phyloP scores from a whole-genome alignment of 2,888 invertebrate genomes.

The Cosmopolites sordidus region DNA sequence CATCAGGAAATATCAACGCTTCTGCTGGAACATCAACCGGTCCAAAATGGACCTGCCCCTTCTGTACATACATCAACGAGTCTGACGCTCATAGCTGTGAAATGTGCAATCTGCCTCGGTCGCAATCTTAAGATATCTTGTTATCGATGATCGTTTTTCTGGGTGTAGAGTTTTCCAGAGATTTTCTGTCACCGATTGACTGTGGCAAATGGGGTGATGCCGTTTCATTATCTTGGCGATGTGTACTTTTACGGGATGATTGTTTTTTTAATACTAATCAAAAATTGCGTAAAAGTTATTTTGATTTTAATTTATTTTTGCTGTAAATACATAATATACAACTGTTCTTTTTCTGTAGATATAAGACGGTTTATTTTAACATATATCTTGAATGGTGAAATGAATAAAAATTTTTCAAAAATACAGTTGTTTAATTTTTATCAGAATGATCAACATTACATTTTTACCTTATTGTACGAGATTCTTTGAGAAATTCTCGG shows the following conservation, averaged over 20 bases:
- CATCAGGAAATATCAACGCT: conserved; percentile 42
- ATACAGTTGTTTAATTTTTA: no score
- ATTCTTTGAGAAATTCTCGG: no score
- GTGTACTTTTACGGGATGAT: neutral
- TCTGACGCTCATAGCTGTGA: conserved; percentile 74
- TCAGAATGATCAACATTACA: no score
- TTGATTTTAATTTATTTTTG: conserved; percentile 13
- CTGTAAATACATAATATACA: conserved; percentile 21
- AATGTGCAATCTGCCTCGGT: conserved; percentile 87
- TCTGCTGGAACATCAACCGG: conserved; percentile 44
- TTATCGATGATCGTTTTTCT: neutral
- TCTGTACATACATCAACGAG: conserved; percentile 91
- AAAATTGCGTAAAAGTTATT: neutral
- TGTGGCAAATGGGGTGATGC: neutral
- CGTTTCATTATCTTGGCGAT: neutral
- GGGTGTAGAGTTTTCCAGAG: neutral
- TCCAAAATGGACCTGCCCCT: conserved; percentile 81
- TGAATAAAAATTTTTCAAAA: conserved; percentile 29
- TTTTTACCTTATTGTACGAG: no score
- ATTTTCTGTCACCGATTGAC: no score
- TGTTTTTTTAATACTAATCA: conserved; percentile 17
- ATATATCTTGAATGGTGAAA: conserved; percentile 32
- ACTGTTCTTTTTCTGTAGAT: conserved; percentile 30
- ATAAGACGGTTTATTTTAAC: conserved; percentile 34
- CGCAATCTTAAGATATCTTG: conserved; percentile 25